These are phyloP conservation scores for Diploscapter pachys DNA, from an alignment of 1,140 invertebrate species.

Conservation along the genomic window DNA sequence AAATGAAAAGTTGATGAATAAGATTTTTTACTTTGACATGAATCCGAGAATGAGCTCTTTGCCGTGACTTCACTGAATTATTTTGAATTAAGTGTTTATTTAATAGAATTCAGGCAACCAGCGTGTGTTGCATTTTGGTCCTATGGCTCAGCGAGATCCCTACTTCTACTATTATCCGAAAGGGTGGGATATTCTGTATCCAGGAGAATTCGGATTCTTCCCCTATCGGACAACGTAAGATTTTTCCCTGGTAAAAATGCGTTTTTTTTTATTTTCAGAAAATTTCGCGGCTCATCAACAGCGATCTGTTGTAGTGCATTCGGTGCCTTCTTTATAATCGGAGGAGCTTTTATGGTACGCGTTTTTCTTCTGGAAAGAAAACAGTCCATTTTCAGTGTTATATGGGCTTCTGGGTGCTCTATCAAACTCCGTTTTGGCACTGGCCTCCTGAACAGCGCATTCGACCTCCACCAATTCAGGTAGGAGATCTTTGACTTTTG, in stretches of 20 bases:
- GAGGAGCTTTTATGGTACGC: slow-evolving; percentile 49
- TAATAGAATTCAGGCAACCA: slow-evolving; percentile 45
- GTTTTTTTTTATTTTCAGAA: slow-evolving; percentile 39
- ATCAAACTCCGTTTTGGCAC: slow-evolving; percentile 53
- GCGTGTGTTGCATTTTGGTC: slow-evolving; percentile 56
- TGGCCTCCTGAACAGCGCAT: slow-evolving; percentile 40
- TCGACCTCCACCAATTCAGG: slow-evolving; percentile 38
- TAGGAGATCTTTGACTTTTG: slow-evolving; percentile 44
- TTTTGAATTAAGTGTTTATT: neutral
- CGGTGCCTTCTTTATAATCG: slow-evolving; percentile 52
- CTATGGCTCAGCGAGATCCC: slow-evolving; percentile 58
- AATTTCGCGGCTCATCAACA: slow-evolving; percentile 56
- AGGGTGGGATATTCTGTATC: slow-evolving; percentile 58
- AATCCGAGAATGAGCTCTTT: no score
- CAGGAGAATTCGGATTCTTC: slow-evolving; percentile 58
- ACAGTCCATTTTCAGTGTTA: slow-evolving; percentile 32
- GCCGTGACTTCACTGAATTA: neutral
- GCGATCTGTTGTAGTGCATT: slow-evolving; percentile 55
- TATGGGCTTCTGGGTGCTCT: slow-evolving; percentile 50
- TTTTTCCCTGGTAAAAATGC: slow-evolving; percentile 19
- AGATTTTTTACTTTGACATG: no score
- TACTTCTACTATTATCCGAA: slow-evolving; percentile 59
- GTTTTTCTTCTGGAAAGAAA: neutral
- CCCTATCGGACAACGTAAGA: slow-evolving; percentile 55
- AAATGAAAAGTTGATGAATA: no score